Evolutionary conservation across 2,797 vertebrate species (phyloP), one percentile per base, ranked within the genome.

Genomic region (Dicrostonyx torquatus): DNA sequence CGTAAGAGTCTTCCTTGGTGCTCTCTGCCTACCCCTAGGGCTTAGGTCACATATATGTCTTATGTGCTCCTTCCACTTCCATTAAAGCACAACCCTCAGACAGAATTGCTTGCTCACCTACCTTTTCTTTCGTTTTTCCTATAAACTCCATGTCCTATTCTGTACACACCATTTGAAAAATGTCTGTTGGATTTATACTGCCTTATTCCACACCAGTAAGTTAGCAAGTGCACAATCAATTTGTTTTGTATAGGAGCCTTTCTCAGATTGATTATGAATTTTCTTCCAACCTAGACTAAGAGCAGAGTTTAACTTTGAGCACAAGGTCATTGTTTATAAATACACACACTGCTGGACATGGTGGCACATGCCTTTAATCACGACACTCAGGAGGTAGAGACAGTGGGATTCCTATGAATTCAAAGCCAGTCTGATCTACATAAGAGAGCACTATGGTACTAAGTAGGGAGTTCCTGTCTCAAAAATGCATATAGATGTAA

Each of bases 231-330:
- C 26, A 4, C 26, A 86, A 89, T 77, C 87, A 87, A 78, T 83
- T 83, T 78, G 82, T 55, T 83, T 45, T 64, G 70, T 45, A 83
- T 50, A 55, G 11, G 1, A 90, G n/a, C 18, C 43, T n/a, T 77
- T 92, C n/a, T 87, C 53, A 90, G 78, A 94, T 60, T 83, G 87
- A 82, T 94, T 89, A 76, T 14, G 64, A 37, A 55, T 90, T 89
- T 92, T 72, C 34, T 76, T 53, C 53, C 68, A 70, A 82, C 9
- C 53, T 64, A 83, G 53, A 76, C n/a, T 77, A n/a, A 66, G 12
- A 62, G 5, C n/a, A 77, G 31, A 93, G 40, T 58, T 73, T 88
- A 85, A 96, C 24, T 12, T 79, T 93, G 72, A 50, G 43, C 26
- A 91, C 78, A 78, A 84, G 29, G 64, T 78, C 53, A 83, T 83